phyloP scores from a whole-genome alignment of 2,113 vertebrate species.

The Empidonax alnorum region DNA sequence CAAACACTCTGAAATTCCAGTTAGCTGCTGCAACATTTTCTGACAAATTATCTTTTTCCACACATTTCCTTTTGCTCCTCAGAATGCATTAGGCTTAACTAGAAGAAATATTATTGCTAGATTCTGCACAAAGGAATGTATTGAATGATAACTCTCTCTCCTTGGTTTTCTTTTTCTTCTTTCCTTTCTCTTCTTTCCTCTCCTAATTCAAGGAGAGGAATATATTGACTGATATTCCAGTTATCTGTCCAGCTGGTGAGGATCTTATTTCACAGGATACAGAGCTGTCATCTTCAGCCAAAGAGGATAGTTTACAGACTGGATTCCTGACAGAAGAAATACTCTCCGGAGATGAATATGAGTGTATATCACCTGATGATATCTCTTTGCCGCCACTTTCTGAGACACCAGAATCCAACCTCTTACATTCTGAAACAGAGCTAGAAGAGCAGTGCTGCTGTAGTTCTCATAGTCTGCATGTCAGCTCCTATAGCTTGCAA shows the following conservation, averaged over 20 bases:
- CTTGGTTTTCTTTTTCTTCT: background rate
- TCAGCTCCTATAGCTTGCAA: conserved; percentile 71
- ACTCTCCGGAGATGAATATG: conserved; percentile 85
- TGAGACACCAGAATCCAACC: conserved; percentile 86
- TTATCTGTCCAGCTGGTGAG: conserved; percentile 52
- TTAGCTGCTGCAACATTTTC: background rate
- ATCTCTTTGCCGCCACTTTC: conserved; percentile 90
- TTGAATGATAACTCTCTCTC: background rate
- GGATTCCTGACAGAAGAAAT: conserved; percentile 77
- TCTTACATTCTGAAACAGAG: conserved; percentile 82
- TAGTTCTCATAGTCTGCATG: conserved; percentile 73
- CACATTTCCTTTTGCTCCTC: background rate
- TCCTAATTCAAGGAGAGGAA: conserved; percentile 47
- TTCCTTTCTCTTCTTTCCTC: background rate
- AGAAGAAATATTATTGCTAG: background rate
- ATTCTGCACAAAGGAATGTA: background rate
- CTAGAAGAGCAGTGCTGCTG: conserved; percentile 77
- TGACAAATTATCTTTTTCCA: background rate
- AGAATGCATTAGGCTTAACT: background rate
- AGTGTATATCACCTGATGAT: conserved; percentile 89
- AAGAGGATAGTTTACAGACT: conserved; percentile 66
- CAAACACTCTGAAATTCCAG: background rate
- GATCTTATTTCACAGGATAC: conserved; percentile 61
- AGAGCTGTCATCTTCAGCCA: conserved; percentile 39
- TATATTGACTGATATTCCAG: conserved; percentile 18